Percentiles rank a stretch among this genome's conserved stretches.
Evolutionary conservation across 2,797 vertebrate genomes (phyloP).

Genomic region (Rhinella marina): DNA sequence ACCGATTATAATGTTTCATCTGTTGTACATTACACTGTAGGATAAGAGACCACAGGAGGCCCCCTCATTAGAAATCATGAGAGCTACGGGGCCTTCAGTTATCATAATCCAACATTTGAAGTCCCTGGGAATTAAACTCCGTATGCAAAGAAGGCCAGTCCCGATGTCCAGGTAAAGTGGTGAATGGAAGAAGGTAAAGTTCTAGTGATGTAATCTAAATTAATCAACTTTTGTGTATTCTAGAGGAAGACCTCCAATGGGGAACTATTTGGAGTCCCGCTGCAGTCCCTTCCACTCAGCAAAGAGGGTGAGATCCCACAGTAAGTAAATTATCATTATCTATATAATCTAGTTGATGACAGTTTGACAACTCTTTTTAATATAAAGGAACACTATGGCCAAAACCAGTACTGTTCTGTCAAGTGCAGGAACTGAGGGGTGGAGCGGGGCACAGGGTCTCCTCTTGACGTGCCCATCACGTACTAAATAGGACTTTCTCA

Average conservation of each 20-base stretch:
- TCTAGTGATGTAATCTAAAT: no score
- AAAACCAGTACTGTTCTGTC: no score
- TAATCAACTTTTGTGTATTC: background rate
- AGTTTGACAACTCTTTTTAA: no score
- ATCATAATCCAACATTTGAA: slow-evolving; percentile 54
- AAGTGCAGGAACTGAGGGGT: no score
- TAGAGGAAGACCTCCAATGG: slow-evolving; percentile 33
- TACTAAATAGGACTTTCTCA: no score
- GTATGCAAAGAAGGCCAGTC: slow-evolving; percentile 39
- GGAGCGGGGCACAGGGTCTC: no score
- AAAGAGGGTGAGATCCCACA: slow-evolving; percentile 49
- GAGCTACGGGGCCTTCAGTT: slow-evolving; percentile 16
- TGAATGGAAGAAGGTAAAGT: background rate
- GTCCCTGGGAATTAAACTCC: slow-evolving; percentile 45
- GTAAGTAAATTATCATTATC: slow-evolving; percentile 46
- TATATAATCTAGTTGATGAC: no score
- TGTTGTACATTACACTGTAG: background rate
- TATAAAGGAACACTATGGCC: no score
- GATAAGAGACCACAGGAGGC: background rate
- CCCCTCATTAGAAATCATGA: slow-evolving; percentile 27
- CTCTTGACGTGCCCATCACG: no score
- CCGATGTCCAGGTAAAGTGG: slow-evolving; percentile 37
- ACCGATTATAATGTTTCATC: background rate
- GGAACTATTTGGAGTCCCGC: slow-evolving; percentile 48
- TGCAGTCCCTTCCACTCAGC: slow-evolving; percentile 38